Evolutionary conservation across 2,113 vertebrate species (phyloP), one percentile per base, ranked within the genome.

Genomic region (Triplophysa tibetana): DNA sequence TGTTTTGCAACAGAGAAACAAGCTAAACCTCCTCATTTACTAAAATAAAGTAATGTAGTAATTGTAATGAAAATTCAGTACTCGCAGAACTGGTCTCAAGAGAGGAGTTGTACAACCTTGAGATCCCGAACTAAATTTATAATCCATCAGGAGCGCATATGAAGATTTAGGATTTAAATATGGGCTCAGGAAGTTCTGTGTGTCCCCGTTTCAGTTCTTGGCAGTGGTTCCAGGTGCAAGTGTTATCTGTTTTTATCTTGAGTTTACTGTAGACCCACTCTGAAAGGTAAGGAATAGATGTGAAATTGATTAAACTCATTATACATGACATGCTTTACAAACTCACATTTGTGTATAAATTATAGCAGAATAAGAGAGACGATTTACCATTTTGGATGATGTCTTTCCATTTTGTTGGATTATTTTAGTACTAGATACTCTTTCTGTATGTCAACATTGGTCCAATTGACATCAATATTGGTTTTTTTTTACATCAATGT

Each of bases 121-220:
- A 54, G 48, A 54, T 54, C 24, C 26, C 48, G 33, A 9, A 54
- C 68, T 54, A 54, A 70, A 21, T 19, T 21, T 50, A 21, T 69
- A 58, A 58, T 72, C n/a, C 6, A 21, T 72, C 52, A 72, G n/a
- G 19, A 38, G 29, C 33, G 19, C 58, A 72, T 58, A 41, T 72
- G 50, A 72, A 72, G 70, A 72, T 72, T 58, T 60, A 58, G 29
- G 12, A 58, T 11, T 1, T 72, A 21, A 58, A 38, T n/a, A 14
- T 21, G 16, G 54, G 26, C 19, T 38, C 5, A 33, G 68, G 68
- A 56, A 56, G 50, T 33, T 56, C 33, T 58, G 38, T 72, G 70
- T 0, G 1, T 58, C 52, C 16, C 26, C 58, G 17, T 41, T 72
- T 58, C 19, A 23, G 6, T 58, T 74, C n/a, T 62, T 62, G 70